A percentile compares a stretch with the other conserved stretches of the same genome.
Evolutionary conservation across 2,888 invertebrate genomes (phyloP).

Genomic region (Bruchidius siliquastri): DNA sequence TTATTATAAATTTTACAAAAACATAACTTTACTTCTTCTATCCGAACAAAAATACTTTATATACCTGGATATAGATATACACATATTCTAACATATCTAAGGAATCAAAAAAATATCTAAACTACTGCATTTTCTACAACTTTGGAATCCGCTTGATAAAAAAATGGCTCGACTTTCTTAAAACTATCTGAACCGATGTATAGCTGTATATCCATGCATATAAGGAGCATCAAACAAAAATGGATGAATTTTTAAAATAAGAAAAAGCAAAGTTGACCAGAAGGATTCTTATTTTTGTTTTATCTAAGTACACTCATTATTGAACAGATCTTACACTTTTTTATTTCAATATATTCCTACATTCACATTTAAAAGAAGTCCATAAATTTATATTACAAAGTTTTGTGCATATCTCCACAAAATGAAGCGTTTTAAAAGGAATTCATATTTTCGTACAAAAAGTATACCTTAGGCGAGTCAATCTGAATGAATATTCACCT

Average conservation of each 20-base stretch:
- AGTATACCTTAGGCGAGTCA: not conserved
- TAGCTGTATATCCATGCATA: not conserved
- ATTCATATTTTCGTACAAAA: constrained; percentile 1
- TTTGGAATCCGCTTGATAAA: not conserved
- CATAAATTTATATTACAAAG: constrained; percentile 8
- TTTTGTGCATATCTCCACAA: not conserved
- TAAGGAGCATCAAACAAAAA: constrained; percentile 11
- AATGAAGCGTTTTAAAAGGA: not conserved
- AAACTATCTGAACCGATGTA: not conserved
- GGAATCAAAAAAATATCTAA: not conserved
- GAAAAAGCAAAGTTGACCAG: constrained; percentile 25
- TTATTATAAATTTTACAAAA: constrained; percentile 31
- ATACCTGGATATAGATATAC: not conserved
- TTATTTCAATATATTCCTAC: constrained; percentile 21
- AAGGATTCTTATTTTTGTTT: constrained; percentile 26
- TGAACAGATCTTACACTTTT: constrained; percentile 38
- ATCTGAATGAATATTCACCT: not conserved
- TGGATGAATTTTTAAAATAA: constrained; percentile 8
- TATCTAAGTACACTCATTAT: constrained; percentile 40
- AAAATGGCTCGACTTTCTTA: not conserved
- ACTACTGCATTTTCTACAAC: not conserved
- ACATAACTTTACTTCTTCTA: constrained; percentile 29
- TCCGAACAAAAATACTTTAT: constrained; percentile 8
- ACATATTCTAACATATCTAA: not conserved
- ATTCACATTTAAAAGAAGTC: constrained; percentile 24